phyloP scores from a whole-genome alignment of 2,888 invertebrate genomes.

The Watsonalla binaria region DNA sequence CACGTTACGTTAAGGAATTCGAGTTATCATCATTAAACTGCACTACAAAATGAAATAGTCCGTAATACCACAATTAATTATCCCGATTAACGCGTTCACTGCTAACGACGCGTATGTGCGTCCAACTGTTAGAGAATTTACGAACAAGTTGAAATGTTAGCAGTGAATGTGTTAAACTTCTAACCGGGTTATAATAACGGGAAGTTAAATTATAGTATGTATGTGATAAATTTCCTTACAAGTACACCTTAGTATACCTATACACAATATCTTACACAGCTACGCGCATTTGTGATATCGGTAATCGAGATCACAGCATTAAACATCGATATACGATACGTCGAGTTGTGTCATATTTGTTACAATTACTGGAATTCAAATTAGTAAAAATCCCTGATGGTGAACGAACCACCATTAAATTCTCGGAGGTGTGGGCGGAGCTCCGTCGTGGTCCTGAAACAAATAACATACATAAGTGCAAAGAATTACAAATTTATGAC shows the following conservation, averaged over 20 bases:
- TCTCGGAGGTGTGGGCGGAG: conserved; percentile 70
- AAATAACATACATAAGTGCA: no score
- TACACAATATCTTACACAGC: conserved; percentile 23
- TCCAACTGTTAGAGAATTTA: no score
- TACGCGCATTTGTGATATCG: conserved; percentile 22
- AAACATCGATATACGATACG: not conserved
- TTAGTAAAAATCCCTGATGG: conserved; percentile 28
- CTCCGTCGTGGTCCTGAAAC: conserved; percentile 65
- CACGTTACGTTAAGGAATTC: not conserved
- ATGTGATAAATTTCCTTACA: conserved; percentile 13
- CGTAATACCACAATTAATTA: not conserved
- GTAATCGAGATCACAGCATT: conserved; percentile 15
- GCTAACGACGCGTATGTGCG: no score
- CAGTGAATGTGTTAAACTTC: no score
- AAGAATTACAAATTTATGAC: no score
- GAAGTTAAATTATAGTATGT: conserved; percentile 4
- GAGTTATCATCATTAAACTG: not conserved
- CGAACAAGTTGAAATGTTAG: no score
- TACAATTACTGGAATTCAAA: conserved; percentile 51
- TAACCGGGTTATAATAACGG: not conserved
- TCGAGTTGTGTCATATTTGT: conserved; percentile 28
- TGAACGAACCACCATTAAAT: conserved; percentile 39
- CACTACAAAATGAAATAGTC: not conserved
- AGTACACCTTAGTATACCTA: conserved; percentile 14
- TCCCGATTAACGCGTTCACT: no score